Conservation (phyloP, 2,888 invertebrate species). For the Electrophaes corylata region DNA sequence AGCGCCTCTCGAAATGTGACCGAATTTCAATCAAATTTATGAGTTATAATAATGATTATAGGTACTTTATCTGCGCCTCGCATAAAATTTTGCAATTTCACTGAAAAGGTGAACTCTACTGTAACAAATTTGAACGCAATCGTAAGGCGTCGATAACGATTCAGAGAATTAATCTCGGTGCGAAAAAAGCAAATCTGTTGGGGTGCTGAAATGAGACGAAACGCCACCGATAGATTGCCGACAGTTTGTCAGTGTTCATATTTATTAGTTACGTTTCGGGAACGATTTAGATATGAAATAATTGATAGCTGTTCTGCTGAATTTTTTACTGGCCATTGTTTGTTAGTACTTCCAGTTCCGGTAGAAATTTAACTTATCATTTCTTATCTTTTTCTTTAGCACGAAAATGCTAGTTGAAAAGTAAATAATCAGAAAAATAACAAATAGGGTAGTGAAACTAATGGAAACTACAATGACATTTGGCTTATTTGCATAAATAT, state of each 20-base stretch:
- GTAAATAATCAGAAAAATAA: too few relatives aligned
- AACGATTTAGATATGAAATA: conserved; percentile 47
- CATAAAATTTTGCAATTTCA: conserved; percentile 80
- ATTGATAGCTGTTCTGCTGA: conserved; percentile 31
- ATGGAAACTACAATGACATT: conserved; percentile 29
- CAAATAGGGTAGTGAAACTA: too few relatives aligned
- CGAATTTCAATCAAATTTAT: conserved; percentile 84
- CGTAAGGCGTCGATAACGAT: conserved; percentile 81
- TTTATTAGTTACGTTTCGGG: conserved; percentile 54
- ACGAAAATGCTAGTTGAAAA: too few relatives aligned
- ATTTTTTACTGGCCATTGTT: background rate
- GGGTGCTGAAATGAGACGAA: conserved; percentile 58
- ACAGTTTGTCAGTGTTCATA: conserved; percentile 59
- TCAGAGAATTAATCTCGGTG: conserved; percentile 77
- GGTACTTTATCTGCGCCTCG: conserved; percentile 77
- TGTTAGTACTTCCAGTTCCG: background rate
- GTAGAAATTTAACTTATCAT: too few relatives aligned
- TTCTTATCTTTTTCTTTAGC: background rate
- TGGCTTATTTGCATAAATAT: conserved; percentile 51
- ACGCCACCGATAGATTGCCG: conserved; percentile 56
- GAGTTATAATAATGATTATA: conserved; percentile 83
- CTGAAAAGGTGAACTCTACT: conserved; percentile 81
- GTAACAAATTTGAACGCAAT: conserved; percentile 81
- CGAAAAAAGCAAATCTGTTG: conserved; percentile 64
- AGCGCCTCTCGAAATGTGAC: conserved; percentile 78